Conservation (phyloP, 2,888 invertebrate genomes). For the Druceiella hillmani region DNA sequence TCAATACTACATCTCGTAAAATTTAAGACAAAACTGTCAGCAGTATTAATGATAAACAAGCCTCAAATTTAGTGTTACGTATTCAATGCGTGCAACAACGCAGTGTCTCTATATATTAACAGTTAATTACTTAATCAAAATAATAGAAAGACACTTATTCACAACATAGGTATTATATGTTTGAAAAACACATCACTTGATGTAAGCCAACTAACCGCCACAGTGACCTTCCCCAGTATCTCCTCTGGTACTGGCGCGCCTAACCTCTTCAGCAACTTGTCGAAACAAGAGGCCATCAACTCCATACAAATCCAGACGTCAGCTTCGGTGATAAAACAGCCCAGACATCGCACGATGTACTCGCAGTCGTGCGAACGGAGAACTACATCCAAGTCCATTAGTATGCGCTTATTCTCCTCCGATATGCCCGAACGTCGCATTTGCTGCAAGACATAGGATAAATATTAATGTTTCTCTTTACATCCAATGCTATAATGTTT, state of each 20-base stretch:
- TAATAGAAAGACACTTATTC: conserved; percentile 2
- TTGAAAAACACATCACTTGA: conserved; percentile 18
- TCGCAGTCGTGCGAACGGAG: conserved; percentile 96
- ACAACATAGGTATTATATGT: not conserved
- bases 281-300: conserved; percentile 97
- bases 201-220: conserved; percentile 69
- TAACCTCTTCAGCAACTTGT: conserved; percentile 85
- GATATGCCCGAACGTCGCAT: conserved; percentile 96
- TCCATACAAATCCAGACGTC: conserved; percentile 99
- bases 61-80: not conserved
- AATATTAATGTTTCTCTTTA: no score
- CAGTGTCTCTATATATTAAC: not conserved
- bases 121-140: not conserved
- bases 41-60: not conserved
- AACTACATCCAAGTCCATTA: conserved; percentile 98
- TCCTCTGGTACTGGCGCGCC: conserved; percentile 90
- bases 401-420: conserved; percentile 96
- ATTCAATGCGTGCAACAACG: not conserved
- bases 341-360: conserved; percentile 94
- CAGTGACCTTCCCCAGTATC: conserved; percentile 94
- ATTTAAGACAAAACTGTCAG: no score
- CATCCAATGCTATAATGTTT: no score
- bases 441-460: conserved; percentile 55
- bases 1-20: no score
- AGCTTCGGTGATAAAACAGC: conserved; percentile 95